These are phyloP conservation scores for Xenopus laevis DNA, from an alignment of 2,113 vertebrate genomes.

Conservation along the genomic window DNA sequence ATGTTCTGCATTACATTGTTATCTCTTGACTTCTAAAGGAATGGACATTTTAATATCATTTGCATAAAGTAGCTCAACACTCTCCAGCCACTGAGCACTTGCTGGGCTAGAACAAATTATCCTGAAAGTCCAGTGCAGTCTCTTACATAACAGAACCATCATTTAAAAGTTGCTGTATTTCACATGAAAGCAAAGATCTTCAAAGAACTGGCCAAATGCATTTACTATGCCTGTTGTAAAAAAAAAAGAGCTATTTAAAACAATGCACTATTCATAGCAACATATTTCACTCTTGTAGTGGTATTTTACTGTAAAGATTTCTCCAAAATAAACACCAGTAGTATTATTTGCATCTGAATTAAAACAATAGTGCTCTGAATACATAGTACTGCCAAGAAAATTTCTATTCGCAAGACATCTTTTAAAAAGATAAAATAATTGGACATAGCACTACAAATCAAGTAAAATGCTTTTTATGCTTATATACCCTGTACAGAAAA, in stretches of 20 bases:
- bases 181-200: constrained; percentile 21
- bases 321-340: too few species aligned
- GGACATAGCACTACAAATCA: too few species aligned
- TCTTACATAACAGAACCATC: constrained; percentile 1
- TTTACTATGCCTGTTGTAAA: background rate
- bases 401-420: too few species aligned
- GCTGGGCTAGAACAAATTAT: constrained; percentile 24
- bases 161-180: constrained; percentile 11
- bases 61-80: constrained; percentile 33
- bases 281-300: too few species aligned
- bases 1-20: constrained; percentile 40
- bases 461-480: too few species aligned
- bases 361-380: too few species aligned
- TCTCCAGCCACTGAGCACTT: constrained; percentile 19
- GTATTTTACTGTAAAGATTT: too few species aligned
- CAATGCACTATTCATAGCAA: background rate
- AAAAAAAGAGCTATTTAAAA: background rate
- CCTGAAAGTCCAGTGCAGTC: constrained; percentile 13
- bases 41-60: constrained; percentile 40
- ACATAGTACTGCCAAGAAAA: too few species aligned
- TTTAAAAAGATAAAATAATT: too few species aligned
- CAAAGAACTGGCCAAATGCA: constrained; percentile 2
- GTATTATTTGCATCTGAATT: too few species aligned
- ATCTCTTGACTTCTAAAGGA: constrained; percentile 35
- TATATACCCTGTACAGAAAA: too few species aligned